These are phyloP conservation scores for Agriotes lineatus DNA, from an alignment of 2,888 invertebrate species.

Conservation along the genomic window DNA sequence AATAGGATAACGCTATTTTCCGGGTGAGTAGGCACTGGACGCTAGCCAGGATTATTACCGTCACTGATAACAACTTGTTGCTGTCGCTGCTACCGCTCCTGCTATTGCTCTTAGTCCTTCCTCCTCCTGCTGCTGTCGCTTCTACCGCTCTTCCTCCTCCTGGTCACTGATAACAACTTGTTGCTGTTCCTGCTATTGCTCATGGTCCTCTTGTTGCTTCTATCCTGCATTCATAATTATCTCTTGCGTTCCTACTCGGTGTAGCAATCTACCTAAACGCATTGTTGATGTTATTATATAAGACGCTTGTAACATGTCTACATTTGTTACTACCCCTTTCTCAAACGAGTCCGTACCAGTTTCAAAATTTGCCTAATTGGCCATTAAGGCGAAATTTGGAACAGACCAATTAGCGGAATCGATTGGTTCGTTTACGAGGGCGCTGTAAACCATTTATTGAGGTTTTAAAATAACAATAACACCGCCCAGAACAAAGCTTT, in stretches of 20 bases:
- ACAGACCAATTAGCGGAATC: too few species aligned
- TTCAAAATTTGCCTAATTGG: too few species aligned
- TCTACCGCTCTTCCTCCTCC: neutral
- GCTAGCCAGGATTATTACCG: constrained; percentile 37
- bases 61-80: constrained; percentile 45
- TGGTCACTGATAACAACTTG: constrained; percentile 42
- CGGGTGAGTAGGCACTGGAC: constrained; percentile 56
- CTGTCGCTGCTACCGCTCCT: constrained; percentile 15
- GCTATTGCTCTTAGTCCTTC: too few species aligned
- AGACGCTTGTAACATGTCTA: constrained; percentile 6
- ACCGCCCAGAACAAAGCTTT: too few species aligned
- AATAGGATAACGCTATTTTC: constrained; percentile 60
- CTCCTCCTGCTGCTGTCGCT: constrained; percentile 42
- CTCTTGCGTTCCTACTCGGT: neutral
- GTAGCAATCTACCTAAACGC: constrained; percentile 2
- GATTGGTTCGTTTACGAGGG: too few species aligned
- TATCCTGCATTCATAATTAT: neutral
- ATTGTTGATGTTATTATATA: constrained; percentile 18
- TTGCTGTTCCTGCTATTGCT: constrained; percentile 31
- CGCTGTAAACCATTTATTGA: too few species aligned
- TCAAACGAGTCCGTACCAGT: too few species aligned
- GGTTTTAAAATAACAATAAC: too few species aligned
- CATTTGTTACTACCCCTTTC: too few species aligned
- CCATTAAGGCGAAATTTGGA: too few species aligned
- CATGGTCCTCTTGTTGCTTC: neutral